These are phyloP conservation scores for Paratilapia polleni DNA, from an alignment of 2,113 vertebrate species.

Conservation along the genomic window DNA sequence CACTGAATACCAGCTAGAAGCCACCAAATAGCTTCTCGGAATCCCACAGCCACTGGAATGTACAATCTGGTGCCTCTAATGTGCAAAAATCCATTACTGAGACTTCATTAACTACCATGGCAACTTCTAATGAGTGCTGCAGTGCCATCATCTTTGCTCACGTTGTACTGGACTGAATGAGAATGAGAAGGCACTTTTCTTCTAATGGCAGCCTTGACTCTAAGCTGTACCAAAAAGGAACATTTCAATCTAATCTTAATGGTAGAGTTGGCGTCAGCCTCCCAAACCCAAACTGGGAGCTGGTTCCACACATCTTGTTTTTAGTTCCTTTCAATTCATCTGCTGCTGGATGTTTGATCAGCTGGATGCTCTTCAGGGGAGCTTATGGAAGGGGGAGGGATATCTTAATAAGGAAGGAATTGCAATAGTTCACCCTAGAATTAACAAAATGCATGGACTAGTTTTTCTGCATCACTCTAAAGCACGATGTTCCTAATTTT, in stretches of 20 bases:
- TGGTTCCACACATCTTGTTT: not conserved
- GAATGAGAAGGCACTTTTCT: constrained; percentile 3
- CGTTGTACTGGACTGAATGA: not conserved
- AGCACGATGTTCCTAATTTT: not conserved
- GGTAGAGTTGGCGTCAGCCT: not conserved
- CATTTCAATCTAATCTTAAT: not conserved
- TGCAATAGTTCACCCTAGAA: not conserved
- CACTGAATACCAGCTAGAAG: not conserved
- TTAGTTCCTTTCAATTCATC: not conserved
- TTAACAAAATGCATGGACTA: not conserved
- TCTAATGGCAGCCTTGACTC: not conserved
- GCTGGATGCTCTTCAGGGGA: not conserved
- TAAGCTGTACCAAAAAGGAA: not conserved
- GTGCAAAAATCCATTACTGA: constrained; percentile 12
- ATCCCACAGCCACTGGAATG: no score
- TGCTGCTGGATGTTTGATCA: not conserved
- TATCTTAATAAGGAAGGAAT: no score
- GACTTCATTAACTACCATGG: constrained; percentile 8
- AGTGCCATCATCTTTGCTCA: not conserved
- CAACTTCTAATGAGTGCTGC: not conserved
- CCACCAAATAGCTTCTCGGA: not conserved
- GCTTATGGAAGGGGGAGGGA: not conserved
- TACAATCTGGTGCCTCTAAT: constrained; percentile 3
- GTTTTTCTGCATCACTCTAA: not conserved
- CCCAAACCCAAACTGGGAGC: not conserved